phyloP scores from a whole-genome alignment of 2,113 vertebrate genomes.

The Rutilus rutilus region DNA sequence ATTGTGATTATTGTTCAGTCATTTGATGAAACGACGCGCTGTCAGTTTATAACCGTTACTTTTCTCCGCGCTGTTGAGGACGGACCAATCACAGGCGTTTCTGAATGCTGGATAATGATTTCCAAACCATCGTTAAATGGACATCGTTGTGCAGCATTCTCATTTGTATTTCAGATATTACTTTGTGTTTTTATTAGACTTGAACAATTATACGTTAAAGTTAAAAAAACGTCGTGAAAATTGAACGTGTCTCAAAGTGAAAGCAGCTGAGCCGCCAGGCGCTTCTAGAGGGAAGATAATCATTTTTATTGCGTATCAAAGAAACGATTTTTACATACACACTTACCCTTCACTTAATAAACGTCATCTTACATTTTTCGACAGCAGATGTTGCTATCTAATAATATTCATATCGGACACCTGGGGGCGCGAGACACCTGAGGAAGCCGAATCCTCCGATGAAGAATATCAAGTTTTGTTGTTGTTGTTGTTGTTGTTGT shows the following conservation, averaged over 20 bases:
- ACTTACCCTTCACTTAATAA: no score
- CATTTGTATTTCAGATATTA: not conserved
- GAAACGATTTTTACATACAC: no score
- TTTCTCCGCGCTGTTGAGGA: not conserved
- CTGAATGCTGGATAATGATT: not conserved
- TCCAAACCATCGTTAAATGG: not conserved
- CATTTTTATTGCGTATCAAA: no score
- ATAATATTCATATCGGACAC: no score
- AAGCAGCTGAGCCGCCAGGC: not conserved
- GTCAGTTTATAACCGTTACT: not conserved
- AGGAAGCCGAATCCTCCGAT: no score
- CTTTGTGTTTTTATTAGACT: not conserved
- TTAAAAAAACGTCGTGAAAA: not conserved
- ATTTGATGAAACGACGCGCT: not conserved
- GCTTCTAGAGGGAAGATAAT: no score
- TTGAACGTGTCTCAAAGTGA: not conserved
- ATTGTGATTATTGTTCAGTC: no score
- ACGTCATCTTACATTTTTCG: no score
- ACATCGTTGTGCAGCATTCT: not conserved
- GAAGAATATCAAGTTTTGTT: no score
- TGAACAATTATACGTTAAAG: not conserved
- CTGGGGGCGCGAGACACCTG: no score
- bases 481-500: no score
- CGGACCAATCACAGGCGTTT: not conserved
- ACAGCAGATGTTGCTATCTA: no score